Percentiles rank a stretch among this genome's conserved stretches.
Conservation (phyloP, 2,888 invertebrate genomes). For the Amiota mariae region DNA sequence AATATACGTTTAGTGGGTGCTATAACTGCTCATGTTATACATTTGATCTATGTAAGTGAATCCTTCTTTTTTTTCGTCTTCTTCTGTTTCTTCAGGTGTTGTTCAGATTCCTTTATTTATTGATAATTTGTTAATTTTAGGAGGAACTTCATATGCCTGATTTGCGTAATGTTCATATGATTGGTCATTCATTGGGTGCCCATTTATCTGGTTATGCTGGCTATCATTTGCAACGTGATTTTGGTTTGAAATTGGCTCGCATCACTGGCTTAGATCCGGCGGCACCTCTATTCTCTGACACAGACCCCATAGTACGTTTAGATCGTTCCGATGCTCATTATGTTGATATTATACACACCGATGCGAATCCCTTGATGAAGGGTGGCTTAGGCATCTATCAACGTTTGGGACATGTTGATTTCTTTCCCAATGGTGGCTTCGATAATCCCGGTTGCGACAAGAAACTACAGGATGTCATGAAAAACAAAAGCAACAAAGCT, state of each 20-base stretch:
- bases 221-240: slow-evolving; percentile 80
- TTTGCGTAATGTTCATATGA: slow-evolving; percentile 83
- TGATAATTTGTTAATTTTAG: slow-evolving; percentile 70
- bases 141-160: slow-evolving; percentile 76
- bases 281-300: slow-evolving; percentile 90
- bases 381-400: slow-evolving; percentile 87
- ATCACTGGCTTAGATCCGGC: slow-evolving; percentile 94
- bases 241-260: slow-evolving; percentile 81
- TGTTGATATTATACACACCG: slow-evolving; percentile 93
- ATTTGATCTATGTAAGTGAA: slow-evolving; percentile 75
- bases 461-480: slow-evolving; percentile 79
- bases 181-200: slow-evolving; percentile 90
- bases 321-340: slow-evolving; percentile 90
- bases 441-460: slow-evolving; percentile 82
- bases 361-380: slow-evolving; percentile 84
- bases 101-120: neutral
- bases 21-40: slow-evolving; percentile 84
- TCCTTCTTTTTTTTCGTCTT: neutral
- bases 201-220: slow-evolving; percentile 91
- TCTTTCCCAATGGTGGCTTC: slow-evolving; percentile 91
- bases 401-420: slow-evolving; percentile 90
- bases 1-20: slow-evolving; percentile 90
- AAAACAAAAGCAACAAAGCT: slow-evolving; percentile 73
- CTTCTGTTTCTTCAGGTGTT: neutral
- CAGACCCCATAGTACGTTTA: slow-evolving; percentile 85